Base-by-base conservation (phyloP, 2,797 vertebrate genomes). In the Melanotaenia nigrans region DNA sequence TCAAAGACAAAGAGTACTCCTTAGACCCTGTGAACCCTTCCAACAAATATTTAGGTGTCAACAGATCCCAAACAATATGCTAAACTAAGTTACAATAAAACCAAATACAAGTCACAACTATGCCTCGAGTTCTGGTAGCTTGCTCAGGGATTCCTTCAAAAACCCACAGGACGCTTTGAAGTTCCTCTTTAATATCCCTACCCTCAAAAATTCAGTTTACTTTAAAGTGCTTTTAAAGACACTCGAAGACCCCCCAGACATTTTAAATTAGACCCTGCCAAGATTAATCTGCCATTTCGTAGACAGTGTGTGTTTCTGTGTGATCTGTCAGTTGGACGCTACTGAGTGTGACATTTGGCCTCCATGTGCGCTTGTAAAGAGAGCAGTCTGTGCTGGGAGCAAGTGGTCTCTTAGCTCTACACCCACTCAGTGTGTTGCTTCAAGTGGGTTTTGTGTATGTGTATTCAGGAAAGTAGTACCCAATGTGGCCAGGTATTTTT, bases 321-420 rank as follows among this genome's bases (percentile, higher is more conserved):
- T 30, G 63, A 78, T 70, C 79, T 65, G 71, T 74, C 62, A 38
- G 60, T 68, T 0, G 8, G 66, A 47, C 22, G 72, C 83, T 82
- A 76, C 79, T 2, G 63, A 73, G 58, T 69, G 64, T 32, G 69
- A 24, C 89, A 89, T 91, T 92, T 93, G 92, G 89, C 81, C 81
- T 86, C 87, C 90, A 92, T 90, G 88, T 93, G 92, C 81, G 86
- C 71, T 61, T 38, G 53, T 80, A 79, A 75, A 84, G 81, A 47
- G 61, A 51, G 14, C 33, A 61, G 76, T 59, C 40, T 82, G 74
- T 38, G 69, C 65, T 73, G 73, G 73, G 76, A 85, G 71, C 74
- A 73, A 78, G 90, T 85, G 87, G 87, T 83, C 75, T 67, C 59
- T 36, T 61, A 49, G 81, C 75, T 73, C 55, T 71, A 60, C 59